These are phyloP conservation scores for Crenichthys baileyi DNA, from an alignment of 2,797 vertebrate species.

Conservation along the genomic window DNA sequence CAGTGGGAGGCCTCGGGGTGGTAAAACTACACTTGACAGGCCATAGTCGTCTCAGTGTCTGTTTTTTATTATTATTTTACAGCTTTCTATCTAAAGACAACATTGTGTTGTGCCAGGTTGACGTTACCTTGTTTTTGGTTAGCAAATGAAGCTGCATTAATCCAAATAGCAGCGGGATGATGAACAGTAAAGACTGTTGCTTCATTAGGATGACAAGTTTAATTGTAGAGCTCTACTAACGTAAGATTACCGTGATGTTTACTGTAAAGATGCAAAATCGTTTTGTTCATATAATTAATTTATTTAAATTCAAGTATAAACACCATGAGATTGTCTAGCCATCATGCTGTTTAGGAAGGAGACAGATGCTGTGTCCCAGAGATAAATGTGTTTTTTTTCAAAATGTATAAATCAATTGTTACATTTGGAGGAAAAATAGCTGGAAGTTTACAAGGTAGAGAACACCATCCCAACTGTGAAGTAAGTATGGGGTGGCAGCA, in stretches of 20 bases:
- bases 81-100: constrained; percentile 13
- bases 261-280: too few species aligned
- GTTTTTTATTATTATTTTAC: constrained; percentile 37
- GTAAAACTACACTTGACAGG: constrained; percentile 10
- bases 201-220: not conserved
- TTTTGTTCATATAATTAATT: too few species aligned
- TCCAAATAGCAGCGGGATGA: not conserved
- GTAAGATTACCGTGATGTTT: not conserved
- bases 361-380: not conserved
- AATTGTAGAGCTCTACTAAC: not conserved
- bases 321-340: too few species aligned
- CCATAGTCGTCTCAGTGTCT: constrained; percentile 18
- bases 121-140: constrained; percentile 51
- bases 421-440: too few species aligned
- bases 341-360: too few species aligned
- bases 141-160: constrained; percentile 52
- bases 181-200: constrained; percentile 5
- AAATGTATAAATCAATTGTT: not conserved
- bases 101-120: not conserved
- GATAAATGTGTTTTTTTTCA: not conserved
- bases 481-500: too few species aligned
- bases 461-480: too few species aligned
- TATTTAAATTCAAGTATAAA: too few species aligned
- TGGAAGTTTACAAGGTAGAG: too few species aligned
- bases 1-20: constrained; percentile 16